These are phyloP conservation scores for Akabosia matsudoensis DNA, from an alignment of 1,140 invertebrate genomes.

Conservation along the genomic window DNA sequence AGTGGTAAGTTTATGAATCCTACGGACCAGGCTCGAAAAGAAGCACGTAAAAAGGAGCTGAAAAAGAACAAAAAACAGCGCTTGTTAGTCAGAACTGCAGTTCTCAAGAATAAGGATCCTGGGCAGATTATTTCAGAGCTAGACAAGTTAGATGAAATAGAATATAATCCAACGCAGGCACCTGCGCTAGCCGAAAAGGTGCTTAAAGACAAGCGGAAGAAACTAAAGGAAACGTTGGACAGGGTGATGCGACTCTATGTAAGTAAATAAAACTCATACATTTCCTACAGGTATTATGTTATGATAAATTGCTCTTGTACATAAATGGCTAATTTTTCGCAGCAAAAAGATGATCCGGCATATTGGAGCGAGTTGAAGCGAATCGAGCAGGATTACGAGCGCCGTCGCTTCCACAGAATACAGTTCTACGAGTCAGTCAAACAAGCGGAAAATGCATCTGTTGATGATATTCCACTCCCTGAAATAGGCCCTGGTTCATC, in stretches of 20 bases:
- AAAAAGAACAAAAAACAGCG: conserved; percentile 98
- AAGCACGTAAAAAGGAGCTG: conserved; percentile 92
- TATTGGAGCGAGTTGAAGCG: conserved; percentile 87
- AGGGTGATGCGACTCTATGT: conserved; percentile 93
- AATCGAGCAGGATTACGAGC: conserved; percentile 89
- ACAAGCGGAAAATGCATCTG: conserved; percentile 88
- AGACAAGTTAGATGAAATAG: conserved; percentile 98
- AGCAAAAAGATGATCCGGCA: conserved; percentile 95
- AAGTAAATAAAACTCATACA: conserved; percentile 60
- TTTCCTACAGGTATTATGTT: conserved; percentile 40
- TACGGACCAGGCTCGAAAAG: conserved; percentile 97
- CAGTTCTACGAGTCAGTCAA: conserved; percentile 92
- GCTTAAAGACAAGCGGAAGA: conserved; percentile 92
- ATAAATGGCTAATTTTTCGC: conserved; percentile 47
- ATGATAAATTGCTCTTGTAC: no score
- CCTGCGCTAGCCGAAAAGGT: conserved; percentile 95
- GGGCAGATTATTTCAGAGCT: conserved; percentile 88
- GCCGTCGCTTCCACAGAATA: conserved; percentile 76
- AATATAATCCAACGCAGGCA: conserved; percentile 90
- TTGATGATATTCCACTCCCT: conserved; percentile 95
- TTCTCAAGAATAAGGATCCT: conserved; percentile 98
- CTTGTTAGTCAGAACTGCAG: conserved; percentile 89
- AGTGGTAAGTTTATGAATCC: conserved; percentile 99
- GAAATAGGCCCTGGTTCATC: conserved; percentile 60
- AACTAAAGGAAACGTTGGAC: conserved; percentile 90